Conservation (phyloP, 2,113 vertebrate genomes). For the Clarias magur region DNA sequence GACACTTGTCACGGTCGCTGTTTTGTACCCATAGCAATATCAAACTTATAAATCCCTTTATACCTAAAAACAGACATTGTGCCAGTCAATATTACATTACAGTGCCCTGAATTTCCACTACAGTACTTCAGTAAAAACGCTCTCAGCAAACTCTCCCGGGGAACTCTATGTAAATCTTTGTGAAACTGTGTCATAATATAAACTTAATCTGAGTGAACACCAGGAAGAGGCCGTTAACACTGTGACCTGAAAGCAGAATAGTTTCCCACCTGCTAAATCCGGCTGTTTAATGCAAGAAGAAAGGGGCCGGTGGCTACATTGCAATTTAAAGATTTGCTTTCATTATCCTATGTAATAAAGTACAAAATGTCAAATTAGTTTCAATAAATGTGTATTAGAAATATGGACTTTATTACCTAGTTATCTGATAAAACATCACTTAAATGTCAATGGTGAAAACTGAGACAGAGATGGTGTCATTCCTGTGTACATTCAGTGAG, state of each 20-base stretch:
- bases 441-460: too few species aligned
- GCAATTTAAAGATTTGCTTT: too few species aligned
- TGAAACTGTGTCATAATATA: neutral
- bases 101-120: neutral
- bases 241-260: neutral
- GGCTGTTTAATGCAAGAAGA: neutral
- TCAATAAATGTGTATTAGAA: too few species aligned
- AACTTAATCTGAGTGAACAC: neutral
- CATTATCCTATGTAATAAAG: too few species aligned
- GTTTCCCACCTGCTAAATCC: neutral
- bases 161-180: neutral
- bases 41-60: neutral
- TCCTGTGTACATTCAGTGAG: too few species aligned
- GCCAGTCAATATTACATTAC: neutral
- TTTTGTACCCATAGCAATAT: neutral
- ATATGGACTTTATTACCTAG: too few species aligned
- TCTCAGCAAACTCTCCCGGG: neutral
- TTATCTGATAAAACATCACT: too few species aligned
- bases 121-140: neutral
- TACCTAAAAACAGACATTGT: neutral
- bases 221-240: neutral
- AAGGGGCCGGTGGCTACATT: too few species aligned
- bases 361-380: too few species aligned
- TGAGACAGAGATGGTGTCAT: too few species aligned
- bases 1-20: neutral